Evolutionary conservation across 1,140 invertebrate genomes (phyloP).

Genomic region (Drosophila ercepeae): DNA sequence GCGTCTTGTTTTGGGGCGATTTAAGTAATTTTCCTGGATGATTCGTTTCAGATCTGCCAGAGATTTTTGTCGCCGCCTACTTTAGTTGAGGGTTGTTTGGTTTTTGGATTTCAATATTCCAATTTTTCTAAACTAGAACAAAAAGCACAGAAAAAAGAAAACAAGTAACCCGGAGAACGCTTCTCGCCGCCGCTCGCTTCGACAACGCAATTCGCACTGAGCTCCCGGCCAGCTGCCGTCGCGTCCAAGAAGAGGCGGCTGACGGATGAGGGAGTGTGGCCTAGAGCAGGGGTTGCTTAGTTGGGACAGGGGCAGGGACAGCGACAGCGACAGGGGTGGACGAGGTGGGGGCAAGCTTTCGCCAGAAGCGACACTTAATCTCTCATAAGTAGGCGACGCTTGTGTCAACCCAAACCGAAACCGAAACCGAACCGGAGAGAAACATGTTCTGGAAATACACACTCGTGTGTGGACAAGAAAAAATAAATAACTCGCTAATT

Average conservation of each 20-base stretch:
- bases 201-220: constrained; percentile 71
- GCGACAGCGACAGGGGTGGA: neutral
- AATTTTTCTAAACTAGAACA: neutral
- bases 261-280: neutral
- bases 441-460: constrained; percentile 16
- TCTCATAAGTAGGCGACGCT: neutral
- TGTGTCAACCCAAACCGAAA: neutral
- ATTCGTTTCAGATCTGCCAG: neutral
- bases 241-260: neutral
- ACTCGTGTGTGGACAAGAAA: too few relatives aligned
- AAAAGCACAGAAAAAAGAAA: neutral
- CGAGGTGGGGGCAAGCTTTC: constrained; percentile 48
- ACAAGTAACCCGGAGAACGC: constrained; percentile 20
- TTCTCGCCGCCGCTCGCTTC: constrained; percentile 47
- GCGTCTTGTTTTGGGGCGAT: neutral
- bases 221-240: constrained; percentile 29
- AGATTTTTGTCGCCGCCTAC: neutral
- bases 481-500: constrained; percentile 9
- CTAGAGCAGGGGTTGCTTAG: constrained; percentile 1
- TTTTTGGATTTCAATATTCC: neutral
- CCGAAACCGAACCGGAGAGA: constrained; percentile 3
- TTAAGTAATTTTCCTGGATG: neutral
- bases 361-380: constrained; percentile 6
- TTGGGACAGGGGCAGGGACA: neutral
- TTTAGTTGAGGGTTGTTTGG: too few relatives aligned